These are phyloP conservation scores for Parnassius apollo DNA, from an alignment of 2,888 invertebrate species.

Conservation along the genomic window DNA sequence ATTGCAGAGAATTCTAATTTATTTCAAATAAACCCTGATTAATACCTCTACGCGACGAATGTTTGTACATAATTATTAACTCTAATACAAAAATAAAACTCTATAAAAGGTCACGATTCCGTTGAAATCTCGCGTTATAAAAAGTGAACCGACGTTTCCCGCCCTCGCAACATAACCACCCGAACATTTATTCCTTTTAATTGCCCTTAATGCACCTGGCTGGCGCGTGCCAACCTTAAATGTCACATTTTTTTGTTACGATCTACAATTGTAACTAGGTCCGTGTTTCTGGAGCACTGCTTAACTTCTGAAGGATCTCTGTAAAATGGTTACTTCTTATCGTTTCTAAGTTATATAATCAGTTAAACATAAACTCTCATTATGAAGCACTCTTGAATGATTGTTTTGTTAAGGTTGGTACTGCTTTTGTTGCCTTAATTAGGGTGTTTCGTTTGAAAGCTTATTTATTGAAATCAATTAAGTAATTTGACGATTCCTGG, in stretches of 20 bases:
- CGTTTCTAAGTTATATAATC: conserved; percentile 2
- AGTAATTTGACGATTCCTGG: conserved; percentile 14
- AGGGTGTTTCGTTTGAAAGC: conserved; percentile 18
- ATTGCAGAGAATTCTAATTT: too few relatives aligned
- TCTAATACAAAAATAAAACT: not conserved
- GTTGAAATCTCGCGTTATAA: conserved; percentile 14
- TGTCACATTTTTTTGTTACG: conserved; percentile 58
- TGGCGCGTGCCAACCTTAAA: conserved; percentile 52
- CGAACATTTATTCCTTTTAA: conserved; percentile 39
- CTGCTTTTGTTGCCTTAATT: conserved; percentile 7
- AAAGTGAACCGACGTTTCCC: conserved; percentile 25
- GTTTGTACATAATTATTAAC: not conserved
- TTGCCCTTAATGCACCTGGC: conserved; percentile 53
- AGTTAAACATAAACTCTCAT: conserved; percentile 17
- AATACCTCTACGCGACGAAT: not conserved
- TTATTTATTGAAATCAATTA: conserved; percentile 19
- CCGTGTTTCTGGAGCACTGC: not conserved
- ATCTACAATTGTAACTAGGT: conserved; percentile 15
- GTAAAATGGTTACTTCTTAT: conserved; percentile 5
- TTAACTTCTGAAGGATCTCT: conserved; percentile 1
- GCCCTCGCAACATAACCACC: conserved; percentile 30
- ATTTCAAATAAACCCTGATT: conserved; percentile 1
- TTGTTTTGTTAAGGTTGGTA: conserved; percentile 18
- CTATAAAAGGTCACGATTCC: conserved; percentile 18
- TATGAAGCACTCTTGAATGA: not conserved